Percentiles rank a stretch among this genome's conserved stretches.
Conservation (phyloP, 2,113 vertebrate genomes). For the Lycaon pictus region DNA sequence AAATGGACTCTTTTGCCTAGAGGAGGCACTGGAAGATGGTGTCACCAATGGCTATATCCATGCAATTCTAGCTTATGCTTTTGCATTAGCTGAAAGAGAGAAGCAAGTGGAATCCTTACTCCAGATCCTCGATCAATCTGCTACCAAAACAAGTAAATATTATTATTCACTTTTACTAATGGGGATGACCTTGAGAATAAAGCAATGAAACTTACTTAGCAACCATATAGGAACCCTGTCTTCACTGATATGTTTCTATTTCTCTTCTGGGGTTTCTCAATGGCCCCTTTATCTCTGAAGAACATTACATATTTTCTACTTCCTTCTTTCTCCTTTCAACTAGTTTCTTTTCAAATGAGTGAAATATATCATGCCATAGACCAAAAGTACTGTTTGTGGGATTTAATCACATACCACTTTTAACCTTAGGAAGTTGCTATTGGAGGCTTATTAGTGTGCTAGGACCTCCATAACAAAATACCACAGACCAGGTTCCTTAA, state of each 20-base stretch:
- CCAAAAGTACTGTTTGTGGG: neutral
- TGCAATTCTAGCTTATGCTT: constrained; percentile 72
- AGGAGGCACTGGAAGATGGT: neutral
- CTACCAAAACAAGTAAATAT: constrained; percentile 70
- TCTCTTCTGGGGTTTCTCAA: neutral
- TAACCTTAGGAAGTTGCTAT: neutral
- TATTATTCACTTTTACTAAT: neutral
- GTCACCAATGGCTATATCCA: constrained; percentile 29
- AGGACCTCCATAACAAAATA: neutral
- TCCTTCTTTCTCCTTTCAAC: neutral
- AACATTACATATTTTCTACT: neutral
- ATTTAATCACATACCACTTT: neutral
- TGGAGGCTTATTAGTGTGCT: neutral
- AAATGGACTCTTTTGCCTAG: constrained; percentile 72
- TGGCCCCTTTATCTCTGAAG: neutral
- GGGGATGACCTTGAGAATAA: neutral
- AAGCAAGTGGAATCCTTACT: constrained; percentile 56
- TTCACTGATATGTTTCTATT: neutral
- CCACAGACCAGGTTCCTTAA: neutral
- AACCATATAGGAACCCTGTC: neutral
- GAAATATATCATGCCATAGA: neutral
- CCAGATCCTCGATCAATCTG: constrained; percentile 62
- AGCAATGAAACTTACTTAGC: neutral
- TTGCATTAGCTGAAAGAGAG: constrained; percentile 65
- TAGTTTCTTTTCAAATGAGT: neutral